Evolutionary conservation across 2,888 invertebrate genomes (phyloP), one percentile per base, ranked within the genome.

Genomic region (Eulithis prunata): DNA sequence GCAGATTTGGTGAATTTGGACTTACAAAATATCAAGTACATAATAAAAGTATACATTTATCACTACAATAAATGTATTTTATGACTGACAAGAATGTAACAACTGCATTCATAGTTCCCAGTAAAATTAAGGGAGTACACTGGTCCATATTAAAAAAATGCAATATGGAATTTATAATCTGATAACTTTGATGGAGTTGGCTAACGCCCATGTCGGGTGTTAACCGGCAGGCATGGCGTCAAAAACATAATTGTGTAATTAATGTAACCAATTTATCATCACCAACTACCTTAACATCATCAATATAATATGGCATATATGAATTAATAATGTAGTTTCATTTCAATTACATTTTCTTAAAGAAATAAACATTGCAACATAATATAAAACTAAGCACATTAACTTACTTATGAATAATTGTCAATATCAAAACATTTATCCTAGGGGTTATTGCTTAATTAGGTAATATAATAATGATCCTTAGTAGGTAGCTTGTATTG

Each of bases 401-500:
- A 89, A 88, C 87, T 89, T 88, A 91, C 89, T 89, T 91, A 91
- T 79, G 84, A 89, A 88, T 92, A 92, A 86, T 91, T 88, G 87
- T 92, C 92, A 92, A 92, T 92, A 93, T 92, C 91, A 93, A 93
- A 93, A 92, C 90, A 85, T 90, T 90, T 90, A 92, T 88, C 83
- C 91, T 92, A 92, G 82, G 89, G 90, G 88, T 91, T 92, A 92
- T 92, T 91, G 92, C 93, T 91, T 92, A 91, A 85, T 72, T 74
- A 74, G 63, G 68, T 87, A n/a, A n/a, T n/a, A 86, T 86, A 86
- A 89, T 86, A 86, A 87, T 85, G 86, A 87, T 88, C 81, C 85
- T 85, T 86, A 88, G 79, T 87, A 89, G 87, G 80, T 87, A 89
- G 87, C 85, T 88, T 87, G 87, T 90, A 90, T 82, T 88, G 88